These are phyloP conservation scores for Drosophila lacteicornis DNA, from an alignment of 1,140 invertebrate genomes.

Conservation along the genomic window DNA sequence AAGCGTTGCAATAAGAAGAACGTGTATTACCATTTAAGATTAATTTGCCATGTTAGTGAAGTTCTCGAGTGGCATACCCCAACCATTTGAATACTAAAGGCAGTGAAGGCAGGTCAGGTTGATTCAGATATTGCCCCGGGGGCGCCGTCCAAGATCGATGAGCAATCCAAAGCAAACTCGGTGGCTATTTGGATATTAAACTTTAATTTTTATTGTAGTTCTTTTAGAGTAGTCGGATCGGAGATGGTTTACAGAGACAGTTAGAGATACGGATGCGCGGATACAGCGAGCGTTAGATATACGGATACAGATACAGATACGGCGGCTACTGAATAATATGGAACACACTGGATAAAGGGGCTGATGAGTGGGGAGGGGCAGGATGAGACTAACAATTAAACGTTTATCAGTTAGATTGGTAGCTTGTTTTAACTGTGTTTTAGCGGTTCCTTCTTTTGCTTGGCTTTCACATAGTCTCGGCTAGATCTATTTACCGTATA, in stretches of 20 bases:
- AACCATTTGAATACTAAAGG: not conserved
- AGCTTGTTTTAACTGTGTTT: constrained; percentile 9
- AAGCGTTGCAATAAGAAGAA: too few species aligned
- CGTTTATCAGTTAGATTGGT: constrained; percentile 16
- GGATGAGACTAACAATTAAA: constrained; percentile 14
- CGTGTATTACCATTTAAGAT: too few species aligned
- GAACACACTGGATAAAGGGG: constrained; percentile 21
- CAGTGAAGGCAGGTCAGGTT: constrained; percentile 39
- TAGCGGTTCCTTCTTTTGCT: constrained; percentile 18
- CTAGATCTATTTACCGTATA: constrained; percentile 70
- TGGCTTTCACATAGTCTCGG: constrained; percentile 33
- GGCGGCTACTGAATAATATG: constrained; percentile 12
- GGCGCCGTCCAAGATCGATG: constrained; percentile 16
- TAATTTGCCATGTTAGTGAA: too few species aligned
- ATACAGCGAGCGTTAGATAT: constrained; percentile 35
- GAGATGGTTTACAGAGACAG: constrained; percentile 51
- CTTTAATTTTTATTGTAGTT: constrained; percentile 49
- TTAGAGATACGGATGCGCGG: constrained; percentile 40
- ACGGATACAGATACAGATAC: constrained; percentile 30
- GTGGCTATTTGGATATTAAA: constrained; percentile 34
- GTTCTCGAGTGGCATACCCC: too few species aligned
- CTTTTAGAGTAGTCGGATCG: constrained; percentile 45
- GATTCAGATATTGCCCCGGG: constrained; percentile 28
- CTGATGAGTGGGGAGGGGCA: not conserved
- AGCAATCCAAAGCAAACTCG: constrained; percentile 2